Base-by-base conservation (phyloP, 2,113 vertebrate genomes). In the Sprattus sprattus region DNA sequence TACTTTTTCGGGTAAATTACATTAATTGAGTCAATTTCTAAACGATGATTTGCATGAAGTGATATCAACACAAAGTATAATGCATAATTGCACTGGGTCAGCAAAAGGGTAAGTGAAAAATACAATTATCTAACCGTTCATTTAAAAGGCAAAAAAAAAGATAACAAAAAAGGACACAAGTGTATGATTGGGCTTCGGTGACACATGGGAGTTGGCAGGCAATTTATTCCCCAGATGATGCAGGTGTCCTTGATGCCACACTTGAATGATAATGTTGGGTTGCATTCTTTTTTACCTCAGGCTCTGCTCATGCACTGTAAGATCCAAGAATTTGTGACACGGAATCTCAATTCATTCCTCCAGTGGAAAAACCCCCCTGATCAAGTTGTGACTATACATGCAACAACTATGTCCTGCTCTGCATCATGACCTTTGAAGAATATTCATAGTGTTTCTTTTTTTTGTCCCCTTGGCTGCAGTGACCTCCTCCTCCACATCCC, bases 241-340 rank as follows among this genome's bases (percentile, higher is more conserved):
- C 82, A 82, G 28, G 45, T 89, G 92, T 90, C 90, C 92, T 94
- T 94, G 91, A 92, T 92, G 89, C 90, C 87, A 87, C 86, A 91
- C 90, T 90, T 88, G 92, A 92, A 91, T 91, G 87, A 93, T 90
- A 93, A 92, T 90, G 86, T 39, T 81, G 83, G 91, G 90, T 93
- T 92, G 88, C 86, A 75, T 32, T 28, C 32, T 9, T 32, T 32
- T 28, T 1, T 71, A 39, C 71, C 71, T 39, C 71, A 2, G 0
- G 8, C 3, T 75, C 28, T 75, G 67, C 10, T 32, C 28, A 75
- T 39, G 71, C 15, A 11, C 10, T 60, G 39, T 15, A 39, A 15
- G n/a, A 32, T 32, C 71, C 39, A 11, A 78, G 71, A 2, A 11
- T 13, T 39, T 15, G 28, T 39, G 71, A 78, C 71, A 78, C 13